Conservation (phyloP, 2,113 vertebrate species). For the Bos javanicus region DNA sequence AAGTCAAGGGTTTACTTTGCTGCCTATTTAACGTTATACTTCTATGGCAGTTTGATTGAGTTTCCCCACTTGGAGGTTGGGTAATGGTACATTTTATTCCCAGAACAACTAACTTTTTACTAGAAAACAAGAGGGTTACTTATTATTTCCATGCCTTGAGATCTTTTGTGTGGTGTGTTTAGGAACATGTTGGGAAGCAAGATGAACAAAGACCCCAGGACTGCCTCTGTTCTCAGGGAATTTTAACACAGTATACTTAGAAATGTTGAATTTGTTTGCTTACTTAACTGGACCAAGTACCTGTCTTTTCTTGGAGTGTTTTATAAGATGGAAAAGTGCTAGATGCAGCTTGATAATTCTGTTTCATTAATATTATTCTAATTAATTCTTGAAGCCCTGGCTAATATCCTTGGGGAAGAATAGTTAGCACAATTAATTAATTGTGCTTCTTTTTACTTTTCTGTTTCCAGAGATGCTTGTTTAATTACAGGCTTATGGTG, state of each 20-base stretch:
- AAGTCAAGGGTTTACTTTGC: slow-evolving; percentile 44
- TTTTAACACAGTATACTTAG: background rate
- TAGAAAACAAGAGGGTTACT: slow-evolving; percentile 54
- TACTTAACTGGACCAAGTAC: slow-evolving; percentile 1
- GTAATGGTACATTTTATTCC: slow-evolving; percentile 55
- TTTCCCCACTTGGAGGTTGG: slow-evolving; percentile 1
- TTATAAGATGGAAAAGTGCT: slow-evolving; percentile 30
- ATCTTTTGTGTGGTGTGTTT: slow-evolving; percentile 56
- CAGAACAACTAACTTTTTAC: slow-evolving; percentile 68
- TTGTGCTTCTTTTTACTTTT: slow-evolving; percentile 47
- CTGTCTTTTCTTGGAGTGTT: slow-evolving; percentile 35
- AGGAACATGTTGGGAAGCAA: slow-evolving; percentile 45
- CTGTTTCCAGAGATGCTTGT: slow-evolving; percentile 11
- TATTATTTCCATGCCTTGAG: slow-evolving; percentile 58
- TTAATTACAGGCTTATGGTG: slow-evolving; percentile 47
- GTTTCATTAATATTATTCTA: slow-evolving; percentile 48
- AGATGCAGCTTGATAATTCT: slow-evolving; percentile 24
- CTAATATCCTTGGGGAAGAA: slow-evolving; percentile 23
- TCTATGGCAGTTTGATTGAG: slow-evolving; percentile 66
- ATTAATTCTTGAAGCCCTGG: slow-evolving; percentile 36
- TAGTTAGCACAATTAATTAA: slow-evolving; percentile 41
- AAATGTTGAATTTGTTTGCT: slow-evolving; percentile 36
- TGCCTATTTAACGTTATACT: slow-evolving; percentile 21
- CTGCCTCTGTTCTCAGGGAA: slow-evolving; percentile 22
- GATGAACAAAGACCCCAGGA: slow-evolving; percentile 14